Evolutionary conservation across 2,113 vertebrate genomes (phyloP).

Genomic region (Osmerus eperlanus): DNA sequence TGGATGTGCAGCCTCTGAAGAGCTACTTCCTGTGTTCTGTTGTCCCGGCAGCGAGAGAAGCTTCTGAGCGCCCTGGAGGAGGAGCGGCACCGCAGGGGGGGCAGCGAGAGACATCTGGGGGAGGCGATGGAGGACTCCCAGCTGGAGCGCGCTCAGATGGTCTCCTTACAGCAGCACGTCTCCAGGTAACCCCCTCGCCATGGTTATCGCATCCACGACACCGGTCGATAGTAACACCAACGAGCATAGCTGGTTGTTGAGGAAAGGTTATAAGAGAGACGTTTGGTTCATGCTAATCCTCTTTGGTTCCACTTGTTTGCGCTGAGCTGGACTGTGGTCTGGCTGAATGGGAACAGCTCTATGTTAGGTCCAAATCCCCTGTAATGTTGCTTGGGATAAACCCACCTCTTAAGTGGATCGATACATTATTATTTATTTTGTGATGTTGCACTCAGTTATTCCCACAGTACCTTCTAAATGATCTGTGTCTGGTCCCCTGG

Average conservation of each 20-base stretch:
- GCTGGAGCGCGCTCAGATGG: constrained; percentile 81
- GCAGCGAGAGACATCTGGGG: constrained; percentile 83
- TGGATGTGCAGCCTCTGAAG: not conserved
- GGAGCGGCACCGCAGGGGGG: constrained; percentile 84
- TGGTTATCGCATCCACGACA: not conserved
- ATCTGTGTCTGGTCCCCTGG: too few relatives aligned
- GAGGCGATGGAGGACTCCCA: constrained; percentile 86
- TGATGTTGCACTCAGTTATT: too few relatives aligned
- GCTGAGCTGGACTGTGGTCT: too few relatives aligned
- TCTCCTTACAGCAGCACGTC: constrained; percentile 83
- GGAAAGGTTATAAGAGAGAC: too few relatives aligned
- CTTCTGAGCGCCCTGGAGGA: constrained; percentile 91
- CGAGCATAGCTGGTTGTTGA: not conserved
- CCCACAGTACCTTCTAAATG: too few relatives aligned
- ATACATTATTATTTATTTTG: too few relatives aligned
- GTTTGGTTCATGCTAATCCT: too few relatives aligned
- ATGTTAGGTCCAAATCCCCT: too few relatives aligned
- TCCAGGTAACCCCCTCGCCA: constrained; percentile 76
- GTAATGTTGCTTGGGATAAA: too few relatives aligned
- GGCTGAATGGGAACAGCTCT: too few relatives aligned
- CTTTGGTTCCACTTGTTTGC: too few relatives aligned
- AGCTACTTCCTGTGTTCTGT: not conserved
- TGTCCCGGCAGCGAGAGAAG: constrained; percentile 81
- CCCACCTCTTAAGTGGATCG: too few relatives aligned
- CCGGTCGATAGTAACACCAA: not conserved